Base-by-base conservation (phyloP, 1,140 invertebrate species). In the Dreissena polymorpha region DNA sequence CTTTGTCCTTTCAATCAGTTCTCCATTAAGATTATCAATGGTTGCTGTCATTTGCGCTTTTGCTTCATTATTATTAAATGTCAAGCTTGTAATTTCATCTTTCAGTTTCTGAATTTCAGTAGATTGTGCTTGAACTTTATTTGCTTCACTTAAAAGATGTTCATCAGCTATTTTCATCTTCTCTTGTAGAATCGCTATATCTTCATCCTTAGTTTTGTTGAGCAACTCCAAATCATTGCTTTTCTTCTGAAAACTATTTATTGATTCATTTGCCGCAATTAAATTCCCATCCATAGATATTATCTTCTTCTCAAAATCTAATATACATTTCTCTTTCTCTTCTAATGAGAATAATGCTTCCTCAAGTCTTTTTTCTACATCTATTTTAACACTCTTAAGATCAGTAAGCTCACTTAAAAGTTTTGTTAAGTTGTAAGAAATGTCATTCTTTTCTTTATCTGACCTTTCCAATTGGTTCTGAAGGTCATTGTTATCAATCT, bases 341-440 rank as follows among this genome's bases (percentile, higher is more conserved):
- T 73, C 60, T 23, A 81, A 65, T 21, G 69, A 27, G 69, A 78
- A 78, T 53, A 23, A 68, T 50, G 76, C 53, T 27, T 69, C 76
- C 14, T 78, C 76, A 16, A 78, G 49, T 21, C 50, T 29, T 49
- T 71, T 72, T 14, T 81, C 53, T 10, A 71, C 21, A 64, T 51
- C 63, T 51, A 25, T 39, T 18, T 25, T 73, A 21, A 0, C 7
- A 70, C 21, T 67, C 7, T 51, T 51, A 51, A n/a, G 39, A 53
- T 72, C 78, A 25, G 10, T 71, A 7, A 72, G 21, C 25, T 63
- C 49, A 14, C 23, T 49, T 23, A 10, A 12, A 64, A 39, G 8
- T 27, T 50, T 63, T 0, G 57, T 67, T n/a, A 81, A 18, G 53
- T 72, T 64, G 27, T 21, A 13, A 14, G 5, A 8, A 3, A 81